These are phyloP conservation scores for Drosophila prolongata DNA, from an alignment of 2,888 invertebrate species.

Conservation along the genomic window DNA sequence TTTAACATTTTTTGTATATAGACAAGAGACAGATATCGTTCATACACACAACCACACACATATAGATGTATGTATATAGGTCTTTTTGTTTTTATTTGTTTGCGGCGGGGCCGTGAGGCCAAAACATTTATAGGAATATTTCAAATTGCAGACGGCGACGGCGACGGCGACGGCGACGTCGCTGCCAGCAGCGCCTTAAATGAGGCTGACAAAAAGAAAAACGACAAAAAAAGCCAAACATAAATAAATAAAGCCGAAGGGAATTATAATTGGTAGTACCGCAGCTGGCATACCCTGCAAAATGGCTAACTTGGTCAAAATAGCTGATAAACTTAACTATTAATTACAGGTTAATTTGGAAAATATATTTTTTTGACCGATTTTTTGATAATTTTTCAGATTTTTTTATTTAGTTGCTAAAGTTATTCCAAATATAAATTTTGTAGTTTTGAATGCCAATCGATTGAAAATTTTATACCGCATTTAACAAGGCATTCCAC, in stretches of 20 bases:
- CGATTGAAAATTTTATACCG: not conserved
- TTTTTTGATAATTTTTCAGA: no score
- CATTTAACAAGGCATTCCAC: no score
- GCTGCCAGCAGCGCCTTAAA: slow-evolving; percentile 60
- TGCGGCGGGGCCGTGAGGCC: slow-evolving; percentile 65
- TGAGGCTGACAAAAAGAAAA: slow-evolving; percentile 63
- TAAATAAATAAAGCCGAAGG: slow-evolving; percentile 26
- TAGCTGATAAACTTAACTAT: no score
- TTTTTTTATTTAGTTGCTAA: no score
- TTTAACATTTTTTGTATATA: slow-evolving; percentile 70
- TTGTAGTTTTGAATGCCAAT: no score
- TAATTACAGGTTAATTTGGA: no score
- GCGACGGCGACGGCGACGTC: slow-evolving; percentile 45
- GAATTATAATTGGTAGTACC: slow-evolving; percentile 4
- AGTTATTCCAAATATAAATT: no score
- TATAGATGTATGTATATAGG: not conserved
- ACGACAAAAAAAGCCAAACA: slow-evolving; percentile 25
- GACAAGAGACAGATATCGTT: slow-evolving; percentile 66
- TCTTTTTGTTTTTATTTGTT: slow-evolving; percentile 47
- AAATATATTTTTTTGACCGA: no score
- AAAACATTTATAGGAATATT: slow-evolving; percentile 78
- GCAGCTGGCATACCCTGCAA: slow-evolving; percentile 14
- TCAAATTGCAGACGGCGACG: slow-evolving; percentile 69
- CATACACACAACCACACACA: slow-evolving; percentile 8
- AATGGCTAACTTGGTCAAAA: not conserved